Evolutionary conservation across 1,140 invertebrate species (phyloP).

Genomic region (Listronotus bonariensis): DNA sequence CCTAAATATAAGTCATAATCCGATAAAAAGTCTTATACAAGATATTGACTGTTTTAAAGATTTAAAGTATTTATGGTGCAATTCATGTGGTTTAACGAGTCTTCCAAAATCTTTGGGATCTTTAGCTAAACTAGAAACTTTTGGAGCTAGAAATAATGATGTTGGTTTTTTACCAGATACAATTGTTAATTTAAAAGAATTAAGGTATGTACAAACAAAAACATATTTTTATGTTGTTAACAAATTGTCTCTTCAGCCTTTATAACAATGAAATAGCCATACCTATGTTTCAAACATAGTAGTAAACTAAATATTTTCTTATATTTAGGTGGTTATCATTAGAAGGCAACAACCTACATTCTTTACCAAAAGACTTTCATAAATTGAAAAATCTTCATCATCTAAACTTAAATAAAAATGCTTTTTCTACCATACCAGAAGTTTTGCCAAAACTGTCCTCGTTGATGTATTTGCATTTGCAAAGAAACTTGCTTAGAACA

Average conservation of each 20-base stretch:
- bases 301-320: constrained; percentile 5
- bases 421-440: constrained; percentile 58
- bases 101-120: constrained; percentile 73
- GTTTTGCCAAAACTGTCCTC: constrained; percentile 58
- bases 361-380: constrained; percentile 59
- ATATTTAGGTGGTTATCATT: constrained; percentile 64
- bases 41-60: constrained; percentile 71
- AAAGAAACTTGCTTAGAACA: constrained; percentile 58
- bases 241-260: no score
- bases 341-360: constrained; percentile 61
- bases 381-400: constrained; percentile 60
- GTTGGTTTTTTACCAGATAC: constrained; percentile 60
- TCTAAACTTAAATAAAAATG: constrained; percentile 63
- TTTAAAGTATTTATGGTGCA: constrained; percentile 77
- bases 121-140: constrained; percentile 73
- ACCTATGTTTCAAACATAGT: no score
- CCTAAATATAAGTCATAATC: constrained; percentile 84
- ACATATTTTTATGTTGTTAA: no score
- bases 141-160: constrained; percentile 66
- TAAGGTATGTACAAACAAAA: constrained; percentile 54
- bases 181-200: constrained; percentile 58
- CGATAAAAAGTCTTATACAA: constrained; percentile 67
- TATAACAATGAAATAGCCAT: no score
- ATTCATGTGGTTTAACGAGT: constrained; percentile 60
- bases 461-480: constrained; percentile 61